phyloP scores from a whole-genome alignment of 2,888 invertebrate species.

The Pseudococcus viburni region DNA sequence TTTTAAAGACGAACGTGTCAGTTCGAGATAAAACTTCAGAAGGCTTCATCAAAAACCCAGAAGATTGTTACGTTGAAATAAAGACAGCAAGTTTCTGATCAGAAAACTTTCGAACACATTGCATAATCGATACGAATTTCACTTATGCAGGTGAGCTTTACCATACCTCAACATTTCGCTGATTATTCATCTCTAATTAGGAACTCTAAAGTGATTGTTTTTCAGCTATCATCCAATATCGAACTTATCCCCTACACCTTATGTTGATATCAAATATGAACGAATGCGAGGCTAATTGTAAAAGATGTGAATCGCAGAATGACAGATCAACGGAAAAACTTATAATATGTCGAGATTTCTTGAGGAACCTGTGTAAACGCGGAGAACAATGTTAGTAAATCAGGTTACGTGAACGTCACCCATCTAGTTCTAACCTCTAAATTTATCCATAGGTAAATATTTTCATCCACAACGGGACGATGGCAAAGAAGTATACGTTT shows the following conservation, averaged over 20 bases:
- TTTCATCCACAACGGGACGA: conserved; percentile 68
- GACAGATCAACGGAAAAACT: conserved; percentile 52
- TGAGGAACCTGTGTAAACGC: conserved; percentile 76
- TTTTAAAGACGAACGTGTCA: not conserved
- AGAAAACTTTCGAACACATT: not conserved
- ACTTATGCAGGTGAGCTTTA: conserved; percentile 19
- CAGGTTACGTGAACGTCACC: not conserved
- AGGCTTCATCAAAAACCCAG: not conserved
- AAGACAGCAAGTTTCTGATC: not conserved
- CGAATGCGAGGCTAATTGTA: conserved; percentile 55
- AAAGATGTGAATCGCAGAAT: conserved; percentile 56
- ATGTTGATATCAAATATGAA: conserved; percentile 61
- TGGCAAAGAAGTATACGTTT: conserved; percentile 72
- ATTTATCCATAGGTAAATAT: conserved; percentile 67
- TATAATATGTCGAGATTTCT: conserved; percentile 75
- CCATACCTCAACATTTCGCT: not conserved
- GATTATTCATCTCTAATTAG: not conserved
- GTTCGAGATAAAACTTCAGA: not conserved
- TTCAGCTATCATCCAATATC: not conserved
- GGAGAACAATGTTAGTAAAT: conserved; percentile 70
- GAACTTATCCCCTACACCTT: not conserved
- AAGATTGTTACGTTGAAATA: not conserved
- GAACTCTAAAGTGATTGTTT: not conserved
- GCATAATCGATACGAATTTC: not conserved
- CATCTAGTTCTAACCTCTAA: not conserved